Base-by-base conservation (phyloP, 2,113 vertebrate species). In the Oceanites oceanicus region DNA sequence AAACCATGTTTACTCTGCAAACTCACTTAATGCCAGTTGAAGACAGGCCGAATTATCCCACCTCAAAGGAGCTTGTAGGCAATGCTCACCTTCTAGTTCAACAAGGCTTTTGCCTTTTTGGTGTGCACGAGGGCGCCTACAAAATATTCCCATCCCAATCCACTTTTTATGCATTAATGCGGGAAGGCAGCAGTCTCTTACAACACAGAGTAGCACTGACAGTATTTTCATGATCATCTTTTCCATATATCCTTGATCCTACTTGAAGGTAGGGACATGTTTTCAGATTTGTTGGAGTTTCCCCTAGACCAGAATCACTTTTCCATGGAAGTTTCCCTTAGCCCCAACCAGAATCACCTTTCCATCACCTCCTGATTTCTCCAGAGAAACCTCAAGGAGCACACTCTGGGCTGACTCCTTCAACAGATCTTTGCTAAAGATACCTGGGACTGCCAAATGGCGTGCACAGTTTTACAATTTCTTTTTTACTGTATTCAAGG, bases 31-130 rank as follows among this genome's bases (percentile, higher is more conserved):
- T 10, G 8, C 6, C 32, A 49, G 7, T 15, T 42, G 44, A 55
- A 65, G n/a, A 2, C 10, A 8, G 13, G 9, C 6, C 1, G 0
- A 61, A 6, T 15, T 63, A n/a, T 29, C 1, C 4, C 22, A 7
- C 10, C 15, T 72, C 16, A 30, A 42, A 72, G 15, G 4, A 50
- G 7, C 6, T 17, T 26, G 23, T 32, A 45, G 32, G 20, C 26
- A 63, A 3, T 3, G 0, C 4, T 30, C 8, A 36, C 15, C 25
- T 45, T 36, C 26, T 40, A 55, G 5, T 23, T 25, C 40, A 45
- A 16, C 8, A 72, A 27, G 11, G 25, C 5, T 71, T 91, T 72
- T 19, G 8, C 6, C 5, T 38, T 67, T 79, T 25, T 1, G 0
- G 3, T 55, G n/a, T 38, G 10, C 34, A 16, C 18, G 38, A 42